Conservation (phyloP, 1,140 invertebrate species). For the Pseudomyrmex gracilis region DNA sequence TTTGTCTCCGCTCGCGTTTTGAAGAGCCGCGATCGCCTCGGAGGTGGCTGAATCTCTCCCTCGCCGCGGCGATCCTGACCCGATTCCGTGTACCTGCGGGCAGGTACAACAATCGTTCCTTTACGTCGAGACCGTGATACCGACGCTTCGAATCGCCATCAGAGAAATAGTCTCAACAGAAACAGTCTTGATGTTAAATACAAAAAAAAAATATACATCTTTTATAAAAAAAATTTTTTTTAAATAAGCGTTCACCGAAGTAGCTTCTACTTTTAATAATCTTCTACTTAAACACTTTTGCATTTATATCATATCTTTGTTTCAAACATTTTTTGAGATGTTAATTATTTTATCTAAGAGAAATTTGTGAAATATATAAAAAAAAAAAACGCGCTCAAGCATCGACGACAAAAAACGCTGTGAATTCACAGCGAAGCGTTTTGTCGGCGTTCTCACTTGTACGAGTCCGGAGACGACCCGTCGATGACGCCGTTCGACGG, state of each 20-base stretch:
- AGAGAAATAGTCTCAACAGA: background rate
- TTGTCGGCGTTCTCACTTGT: constrained; percentile 65
- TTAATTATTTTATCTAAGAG: background rate
- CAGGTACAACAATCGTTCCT: background rate
- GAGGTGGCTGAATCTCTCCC: constrained; percentile 82
- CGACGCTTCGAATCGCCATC: background rate
- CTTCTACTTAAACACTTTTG: too few species aligned
- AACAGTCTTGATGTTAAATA: background rate
- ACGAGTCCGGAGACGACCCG: constrained; percentile 75
- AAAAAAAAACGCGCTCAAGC: too few species aligned
- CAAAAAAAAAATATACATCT: background rate
- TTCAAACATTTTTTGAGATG: background rate
- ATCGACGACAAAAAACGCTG: background rate
- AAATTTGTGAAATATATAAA: too few species aligned
- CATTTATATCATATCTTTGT: background rate
- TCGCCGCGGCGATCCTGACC: constrained; percentile 74
- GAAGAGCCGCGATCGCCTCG: constrained; percentile 88
- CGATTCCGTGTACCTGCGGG: constrained; percentile 65
- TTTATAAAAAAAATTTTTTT: background rate
- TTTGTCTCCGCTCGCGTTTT: constrained; percentile 91
- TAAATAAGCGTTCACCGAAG: too few species aligned
- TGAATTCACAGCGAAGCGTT: background rate
- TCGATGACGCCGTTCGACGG: constrained; percentile 77
- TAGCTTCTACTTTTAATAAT: too few species aligned
- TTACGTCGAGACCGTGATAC: constrained; percentile 1